A percentile compares a stretch with the other conserved stretches of the same genome.
Conservation (phyloP, 2,888 invertebrate species). For the Horisme vitalbata region DNA sequence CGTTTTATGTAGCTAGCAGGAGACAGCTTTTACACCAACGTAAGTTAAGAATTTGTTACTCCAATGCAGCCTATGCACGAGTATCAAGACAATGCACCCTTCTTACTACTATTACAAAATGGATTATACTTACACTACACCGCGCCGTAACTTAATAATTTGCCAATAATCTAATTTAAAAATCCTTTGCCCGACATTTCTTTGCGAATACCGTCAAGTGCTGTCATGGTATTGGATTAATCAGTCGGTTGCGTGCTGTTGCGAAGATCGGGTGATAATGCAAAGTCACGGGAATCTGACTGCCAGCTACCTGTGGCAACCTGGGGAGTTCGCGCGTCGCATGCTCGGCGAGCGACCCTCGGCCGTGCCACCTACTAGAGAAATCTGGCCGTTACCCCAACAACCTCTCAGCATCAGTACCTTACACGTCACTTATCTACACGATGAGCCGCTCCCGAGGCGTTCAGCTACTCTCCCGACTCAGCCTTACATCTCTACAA, state of each 20-base stretch:
- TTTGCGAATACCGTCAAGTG: slow-evolving; percentile 71
- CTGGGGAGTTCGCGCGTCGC: slow-evolving; percentile 73
- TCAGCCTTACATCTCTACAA: slow-evolving; percentile 48
- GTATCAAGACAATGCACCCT: neutral
- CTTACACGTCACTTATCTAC: slow-evolving; percentile 69
- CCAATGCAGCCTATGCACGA: neutral
- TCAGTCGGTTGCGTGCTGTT: slow-evolving; percentile 55
- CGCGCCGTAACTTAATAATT: slow-evolving; percentile 47
- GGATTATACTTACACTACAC: slow-evolving; percentile 35
- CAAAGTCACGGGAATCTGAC: slow-evolving; percentile 75
- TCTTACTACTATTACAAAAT: slow-evolving; percentile 26
- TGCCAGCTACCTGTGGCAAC: slow-evolving; percentile 76
- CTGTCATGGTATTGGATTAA: slow-evolving; percentile 74
- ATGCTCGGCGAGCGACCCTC: slow-evolving; percentile 74
- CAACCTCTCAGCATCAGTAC: slow-evolving; percentile 74
- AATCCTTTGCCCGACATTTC: slow-evolving; percentile 53
- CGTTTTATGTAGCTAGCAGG: too few species aligned
- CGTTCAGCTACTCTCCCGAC: slow-evolving; percentile 63
- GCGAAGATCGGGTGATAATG: slow-evolving; percentile 61
- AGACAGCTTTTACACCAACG: neutral
- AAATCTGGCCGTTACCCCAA: slow-evolving; percentile 68
- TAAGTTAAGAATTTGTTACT: neutral
- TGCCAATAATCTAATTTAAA: slow-evolving; percentile 65
- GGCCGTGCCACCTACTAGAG: slow-evolving; percentile 72
- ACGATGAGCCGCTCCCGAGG: slow-evolving; percentile 60